These are phyloP conservation scores for Murina feae DNA, from an alignment of 2,113 vertebrate species.

Conservation along the genomic window DNA sequence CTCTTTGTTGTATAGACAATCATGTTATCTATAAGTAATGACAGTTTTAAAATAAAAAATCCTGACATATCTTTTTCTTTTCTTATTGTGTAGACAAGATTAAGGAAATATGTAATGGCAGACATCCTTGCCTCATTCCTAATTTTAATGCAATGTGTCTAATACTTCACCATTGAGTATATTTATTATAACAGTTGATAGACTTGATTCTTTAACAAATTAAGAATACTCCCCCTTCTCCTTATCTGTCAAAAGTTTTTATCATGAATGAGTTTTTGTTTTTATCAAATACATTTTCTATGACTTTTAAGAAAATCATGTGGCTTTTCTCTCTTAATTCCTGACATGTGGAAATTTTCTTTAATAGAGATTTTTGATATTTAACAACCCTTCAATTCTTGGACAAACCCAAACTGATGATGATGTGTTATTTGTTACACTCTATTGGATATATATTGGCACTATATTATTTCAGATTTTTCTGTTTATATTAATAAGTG, in stretches of 20 bases:
- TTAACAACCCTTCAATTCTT: not conserved
- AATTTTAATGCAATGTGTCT: not conserved
- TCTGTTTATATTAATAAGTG: not conserved
- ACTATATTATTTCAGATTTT: not conserved
- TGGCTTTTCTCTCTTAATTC: not conserved
- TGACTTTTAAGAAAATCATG: not conserved
- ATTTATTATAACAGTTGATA: not conserved
- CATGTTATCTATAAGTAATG: not conserved
- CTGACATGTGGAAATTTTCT: not conserved
- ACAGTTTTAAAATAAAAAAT: not conserved
- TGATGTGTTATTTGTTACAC: not conserved
- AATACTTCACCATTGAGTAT: not conserved
- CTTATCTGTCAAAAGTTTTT: not conserved
- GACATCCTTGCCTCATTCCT: not conserved
- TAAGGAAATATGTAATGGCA: not conserved
- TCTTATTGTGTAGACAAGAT: not conserved
- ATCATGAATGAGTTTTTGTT: not conserved
- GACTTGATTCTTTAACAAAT: not conserved
- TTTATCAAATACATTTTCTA: not conserved
- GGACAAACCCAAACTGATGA: not conserved
- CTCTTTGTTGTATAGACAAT: not conserved
- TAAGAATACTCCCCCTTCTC: not conserved
- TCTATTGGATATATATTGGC: not conserved
- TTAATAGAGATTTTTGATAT: not conserved
- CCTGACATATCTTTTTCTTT: not conserved